Percentiles rank a stretch among this genome's conserved stretches.
These are phyloP conservation scores for Sthenelais limicola DNA, from an alignment of 2,888 invertebrate species.

Conservation along the genomic window DNA sequence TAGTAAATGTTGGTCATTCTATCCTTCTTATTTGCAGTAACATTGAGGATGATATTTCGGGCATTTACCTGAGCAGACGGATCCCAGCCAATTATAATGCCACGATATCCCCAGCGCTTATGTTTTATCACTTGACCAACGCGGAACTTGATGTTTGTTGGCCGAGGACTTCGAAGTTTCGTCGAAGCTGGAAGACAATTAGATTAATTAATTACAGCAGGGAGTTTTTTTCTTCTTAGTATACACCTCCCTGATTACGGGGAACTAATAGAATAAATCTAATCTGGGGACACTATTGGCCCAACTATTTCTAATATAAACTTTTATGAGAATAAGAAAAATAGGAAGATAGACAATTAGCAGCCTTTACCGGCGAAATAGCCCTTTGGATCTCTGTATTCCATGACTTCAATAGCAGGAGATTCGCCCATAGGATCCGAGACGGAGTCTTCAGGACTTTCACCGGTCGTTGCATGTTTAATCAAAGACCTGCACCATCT, in stretches of 20 bases:
- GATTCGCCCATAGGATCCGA: conserved; percentile 67
- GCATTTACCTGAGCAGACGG: conserved; percentile 68
- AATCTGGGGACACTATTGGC: too few relatives aligned
- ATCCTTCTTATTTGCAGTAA: too few relatives aligned
- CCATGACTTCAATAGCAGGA: conserved; percentile 72
- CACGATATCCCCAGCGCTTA: conserved; percentile 73
- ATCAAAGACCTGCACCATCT: conserved; percentile 62
- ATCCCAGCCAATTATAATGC: conserved; percentile 76
- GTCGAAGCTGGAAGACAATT: too few relatives aligned
- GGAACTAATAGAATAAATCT: too few relatives aligned
- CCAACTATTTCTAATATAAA: too few relatives aligned
- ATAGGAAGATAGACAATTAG: too few relatives aligned
- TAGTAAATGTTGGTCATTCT: too few relatives aligned
- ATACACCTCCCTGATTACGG: too few relatives aligned
- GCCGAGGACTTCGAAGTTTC: conserved; percentile 71
- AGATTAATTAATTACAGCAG: too few relatives aligned
- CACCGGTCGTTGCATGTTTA: conserved; percentile 3
- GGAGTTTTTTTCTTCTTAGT: too few relatives aligned
- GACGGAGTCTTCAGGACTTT: too few relatives aligned
- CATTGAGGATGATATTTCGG: neutral
- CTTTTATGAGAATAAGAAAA: too few relatives aligned
- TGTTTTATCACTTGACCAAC: conserved; percentile 76
- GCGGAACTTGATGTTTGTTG: conserved; percentile 72
- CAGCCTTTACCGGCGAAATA: conserved; percentile 68
- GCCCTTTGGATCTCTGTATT: conserved; percentile 69